Evolutionary conservation across 2,888 invertebrate species (phyloP).

Genomic region (Leucophenga montana): DNA sequence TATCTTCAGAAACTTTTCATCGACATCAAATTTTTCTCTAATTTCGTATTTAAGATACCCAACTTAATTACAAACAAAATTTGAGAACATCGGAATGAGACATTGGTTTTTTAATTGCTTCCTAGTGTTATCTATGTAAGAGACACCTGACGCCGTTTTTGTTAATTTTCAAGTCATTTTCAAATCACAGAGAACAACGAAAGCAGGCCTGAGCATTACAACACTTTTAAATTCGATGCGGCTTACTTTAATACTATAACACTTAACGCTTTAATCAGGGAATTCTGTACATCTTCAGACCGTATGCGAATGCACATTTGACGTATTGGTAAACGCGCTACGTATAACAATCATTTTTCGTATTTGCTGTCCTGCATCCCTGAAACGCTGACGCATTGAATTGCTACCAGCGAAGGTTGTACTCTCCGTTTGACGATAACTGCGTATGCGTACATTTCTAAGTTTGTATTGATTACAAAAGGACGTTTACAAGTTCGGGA

Average conservation of each 20-base stretch:
- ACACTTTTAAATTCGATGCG: slow-evolving; percentile 27
- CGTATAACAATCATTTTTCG: slow-evolving; percentile 68
- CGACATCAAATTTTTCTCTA: too few relatives aligned
- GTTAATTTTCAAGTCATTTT: slow-evolving; percentile 39
- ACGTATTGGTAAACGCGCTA: slow-evolving; percentile 58
- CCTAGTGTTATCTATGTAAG: too few relatives aligned
- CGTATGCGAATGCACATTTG: slow-evolving; percentile 56
- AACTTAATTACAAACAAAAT: too few relatives aligned
- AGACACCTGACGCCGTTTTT: too few relatives aligned
- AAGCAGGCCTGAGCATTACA: slow-evolving; percentile 1
- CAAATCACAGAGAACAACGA: slow-evolving; percentile 42
- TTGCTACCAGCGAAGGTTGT: slow-evolving; percentile 60
- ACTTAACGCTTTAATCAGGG: slow-evolving; percentile 33
- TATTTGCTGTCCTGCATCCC: slow-evolving; percentile 67
- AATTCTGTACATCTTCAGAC: slow-evolving; percentile 40
- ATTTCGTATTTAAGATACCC: too few relatives aligned
- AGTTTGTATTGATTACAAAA: not conserved
- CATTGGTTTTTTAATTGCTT: too few relatives aligned
- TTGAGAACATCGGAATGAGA: too few relatives aligned
- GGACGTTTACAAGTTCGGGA: slow-evolving; percentile 13
- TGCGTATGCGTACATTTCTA: slow-evolving; percentile 64
- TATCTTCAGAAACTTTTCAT: too few relatives aligned
- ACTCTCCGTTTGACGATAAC: slow-evolving; percentile 64
- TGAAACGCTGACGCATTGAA: slow-evolving; percentile 63
- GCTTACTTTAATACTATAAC: slow-evolving; percentile 34